These are phyloP conservation scores for Troilus luridus DNA, from an alignment of 2,888 invertebrate genomes.

Conservation along the genomic window DNA sequence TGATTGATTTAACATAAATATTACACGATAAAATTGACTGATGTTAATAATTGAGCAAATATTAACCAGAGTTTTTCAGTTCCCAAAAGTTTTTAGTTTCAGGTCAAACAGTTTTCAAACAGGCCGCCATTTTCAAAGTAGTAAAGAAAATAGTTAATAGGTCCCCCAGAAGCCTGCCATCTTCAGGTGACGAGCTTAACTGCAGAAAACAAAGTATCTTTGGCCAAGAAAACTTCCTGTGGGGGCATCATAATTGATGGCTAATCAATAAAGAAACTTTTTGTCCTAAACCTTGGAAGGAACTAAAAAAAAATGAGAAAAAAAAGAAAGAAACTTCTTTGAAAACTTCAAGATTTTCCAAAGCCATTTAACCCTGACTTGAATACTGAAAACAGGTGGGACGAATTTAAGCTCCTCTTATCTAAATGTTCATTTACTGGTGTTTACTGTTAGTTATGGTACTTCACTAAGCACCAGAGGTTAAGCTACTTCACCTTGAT, in stretches of 20 bases:
- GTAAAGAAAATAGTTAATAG: not conserved
- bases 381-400: no score
- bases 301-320: no score
- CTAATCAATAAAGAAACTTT: not conserved
- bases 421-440: no score
- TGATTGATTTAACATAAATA: not conserved
- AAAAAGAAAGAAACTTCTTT: no score
- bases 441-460: no score
- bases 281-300: no score
- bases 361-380: no score
- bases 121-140: not conserved
- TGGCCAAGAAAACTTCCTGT: not conserved
- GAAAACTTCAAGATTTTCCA: no score
- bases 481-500: no score
- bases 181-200: not conserved
- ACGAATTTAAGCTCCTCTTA: no score
- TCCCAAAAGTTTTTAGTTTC: not conserved
- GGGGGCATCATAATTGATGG: not conserved
- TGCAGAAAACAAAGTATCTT: not conserved
- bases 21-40: not conserved
- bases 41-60: not conserved
- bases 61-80: not conserved
- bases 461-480: no score
- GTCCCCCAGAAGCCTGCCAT: not conserved
- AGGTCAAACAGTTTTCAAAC: not conserved